Percentiles rank a stretch among this genome's conserved stretches.
Conservation (phyloP, 2,888 invertebrate species). For the Anaspis maculata region DNA sequence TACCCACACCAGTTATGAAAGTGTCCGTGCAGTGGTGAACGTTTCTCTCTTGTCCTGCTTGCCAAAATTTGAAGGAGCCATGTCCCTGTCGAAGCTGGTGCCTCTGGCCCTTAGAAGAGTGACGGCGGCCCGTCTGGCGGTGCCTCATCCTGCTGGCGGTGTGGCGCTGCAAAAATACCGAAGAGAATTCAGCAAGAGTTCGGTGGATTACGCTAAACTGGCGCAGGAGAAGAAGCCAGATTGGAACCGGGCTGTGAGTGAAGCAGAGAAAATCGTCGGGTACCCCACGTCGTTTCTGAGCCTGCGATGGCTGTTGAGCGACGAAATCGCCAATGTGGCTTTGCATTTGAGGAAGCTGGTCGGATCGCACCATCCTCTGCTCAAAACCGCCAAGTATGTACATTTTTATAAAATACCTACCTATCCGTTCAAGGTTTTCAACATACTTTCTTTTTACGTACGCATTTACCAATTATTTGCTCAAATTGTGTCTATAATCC, state of each 20-base stretch:
- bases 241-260: constrained; percentile 50
- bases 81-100: constrained; percentile 12
- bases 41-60: no score
- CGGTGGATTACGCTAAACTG: constrained; percentile 4
- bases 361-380: constrained; percentile 86
- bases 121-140: constrained; percentile 1
- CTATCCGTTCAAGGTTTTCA: not conserved
- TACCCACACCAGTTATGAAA: no score
- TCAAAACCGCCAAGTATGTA: constrained; percentile 88
- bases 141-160: constrained; percentile 4
- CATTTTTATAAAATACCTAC: not conserved
- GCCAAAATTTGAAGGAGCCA: no score
- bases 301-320: constrained; percentile 85
- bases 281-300: constrained; percentile 93
- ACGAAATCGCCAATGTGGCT: constrained; percentile 91
- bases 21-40: no score
- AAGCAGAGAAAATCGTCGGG: constrained; percentile 93
- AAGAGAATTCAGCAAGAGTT: constrained; percentile 3
- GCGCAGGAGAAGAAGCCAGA: constrained; percentile 14
- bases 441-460: no score
- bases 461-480: no score
- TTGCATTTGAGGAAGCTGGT: constrained; percentile 83
- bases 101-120: constrained; percentile 1
- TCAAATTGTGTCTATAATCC: no score
- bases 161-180: not conserved